phyloP scores from a whole-genome alignment of 2,113 vertebrate genomes.

The Gopherus flavomarginatus region DNA sequence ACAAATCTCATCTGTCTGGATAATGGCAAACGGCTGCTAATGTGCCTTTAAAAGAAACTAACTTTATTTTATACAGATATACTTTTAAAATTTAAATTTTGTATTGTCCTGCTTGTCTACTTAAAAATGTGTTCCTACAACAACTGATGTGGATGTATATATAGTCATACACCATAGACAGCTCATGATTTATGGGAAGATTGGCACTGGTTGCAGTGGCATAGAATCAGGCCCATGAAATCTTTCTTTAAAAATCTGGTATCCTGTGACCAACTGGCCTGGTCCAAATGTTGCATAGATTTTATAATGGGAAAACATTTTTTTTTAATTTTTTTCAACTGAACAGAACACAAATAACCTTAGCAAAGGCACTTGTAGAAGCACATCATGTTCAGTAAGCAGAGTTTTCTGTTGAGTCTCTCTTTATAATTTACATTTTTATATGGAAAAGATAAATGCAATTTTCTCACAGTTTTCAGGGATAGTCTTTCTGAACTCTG shows the following conservation, averaged over 20 bases:
- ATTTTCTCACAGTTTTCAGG: background rate
- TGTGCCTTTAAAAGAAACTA: background rate
- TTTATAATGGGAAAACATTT: background rate
- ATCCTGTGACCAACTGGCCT: background rate
- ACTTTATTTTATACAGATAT: background rate
- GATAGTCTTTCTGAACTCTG: background rate
- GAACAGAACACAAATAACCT: background rate
- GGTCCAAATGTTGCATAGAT: background rate
- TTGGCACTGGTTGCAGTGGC: background rate
- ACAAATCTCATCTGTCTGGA: background rate
- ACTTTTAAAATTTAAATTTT: background rate
- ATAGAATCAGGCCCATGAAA: background rate
- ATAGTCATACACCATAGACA: background rate
- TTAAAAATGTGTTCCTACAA: background rate
- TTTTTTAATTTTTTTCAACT: background rate
- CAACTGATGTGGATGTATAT: background rate
- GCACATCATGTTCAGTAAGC: background rate
- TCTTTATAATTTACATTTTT: background rate
- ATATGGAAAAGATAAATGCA: background rate
- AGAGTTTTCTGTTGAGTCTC: background rate
- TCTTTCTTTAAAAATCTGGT: background rate
- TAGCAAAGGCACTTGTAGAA: background rate
- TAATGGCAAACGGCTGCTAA: background rate
- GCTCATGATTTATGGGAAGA: background rate
- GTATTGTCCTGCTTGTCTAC: background rate